Evolutionary conservation across 2,888 invertebrate genomes (phyloP).

Genomic region (Acholoe squamosa): DNA sequence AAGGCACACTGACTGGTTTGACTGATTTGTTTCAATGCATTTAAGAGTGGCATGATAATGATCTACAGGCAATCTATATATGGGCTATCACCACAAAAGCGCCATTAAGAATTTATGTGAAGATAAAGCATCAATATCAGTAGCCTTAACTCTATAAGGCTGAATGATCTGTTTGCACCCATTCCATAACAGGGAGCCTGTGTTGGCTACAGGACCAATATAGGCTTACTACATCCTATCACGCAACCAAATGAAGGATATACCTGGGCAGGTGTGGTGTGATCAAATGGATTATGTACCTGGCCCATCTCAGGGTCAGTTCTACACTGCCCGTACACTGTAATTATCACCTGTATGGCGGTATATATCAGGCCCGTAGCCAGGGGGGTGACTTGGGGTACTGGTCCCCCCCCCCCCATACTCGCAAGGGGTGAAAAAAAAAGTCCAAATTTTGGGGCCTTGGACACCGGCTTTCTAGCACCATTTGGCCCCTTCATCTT

Average conservation of each 20-base stretch:
- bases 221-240: neutral
- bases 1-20: no score
- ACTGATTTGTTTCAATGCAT: no score
- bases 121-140: neutral
- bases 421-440: neutral
- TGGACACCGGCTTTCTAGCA: no score
- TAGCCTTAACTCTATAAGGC: neutral
- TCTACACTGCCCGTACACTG: neutral
- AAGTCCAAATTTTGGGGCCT: neutral
- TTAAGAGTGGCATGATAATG: no score
- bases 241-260: neutral
- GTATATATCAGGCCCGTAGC: no score
- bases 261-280: neutral
- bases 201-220: neutral
- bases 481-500: neutral
- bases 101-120: no score
- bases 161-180: neutral
- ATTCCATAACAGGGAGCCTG: neutral
- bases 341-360: conserved; percentile 7
- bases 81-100: no score
- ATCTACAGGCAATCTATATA: no score
- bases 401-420: no score
- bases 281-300: conserved; percentile 9
- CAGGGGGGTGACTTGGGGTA: no score
- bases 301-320: neutral